Percentiles rank a stretch among this genome's conserved stretches.
Conservation (phyloP, 1,140 invertebrate species). For the Lucilia cuprina region DNA sequence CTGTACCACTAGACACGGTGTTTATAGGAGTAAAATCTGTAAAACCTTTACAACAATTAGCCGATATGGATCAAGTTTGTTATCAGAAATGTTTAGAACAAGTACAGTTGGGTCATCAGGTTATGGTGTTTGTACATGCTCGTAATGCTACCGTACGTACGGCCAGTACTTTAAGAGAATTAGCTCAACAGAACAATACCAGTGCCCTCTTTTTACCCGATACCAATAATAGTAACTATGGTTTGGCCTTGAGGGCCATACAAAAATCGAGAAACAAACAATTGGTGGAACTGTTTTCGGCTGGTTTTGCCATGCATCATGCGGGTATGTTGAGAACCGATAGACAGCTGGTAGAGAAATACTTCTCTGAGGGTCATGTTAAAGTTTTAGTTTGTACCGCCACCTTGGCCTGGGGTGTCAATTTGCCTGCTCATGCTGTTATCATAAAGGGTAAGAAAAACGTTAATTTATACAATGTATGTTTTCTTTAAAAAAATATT, state of each 20-base stretch:
- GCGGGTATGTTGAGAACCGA: constrained; percentile 74
- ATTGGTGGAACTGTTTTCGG: constrained; percentile 81
- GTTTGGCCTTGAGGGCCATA: constrained; percentile 71
- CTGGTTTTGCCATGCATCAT: constrained; percentile 95
- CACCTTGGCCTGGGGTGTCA: constrained; percentile 99
- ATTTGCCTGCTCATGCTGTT: constrained; percentile 97
- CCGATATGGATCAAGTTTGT: constrained; percentile 91
- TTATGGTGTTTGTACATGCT: constrained; percentile 99
- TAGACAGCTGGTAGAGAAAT: constrained; percentile 84
- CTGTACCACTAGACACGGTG: constrained; percentile 91
- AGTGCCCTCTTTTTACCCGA: constrained; percentile 74
- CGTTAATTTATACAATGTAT: background rate
- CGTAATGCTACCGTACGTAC: constrained; percentile 93
- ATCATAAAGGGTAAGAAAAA: constrained; percentile 77
- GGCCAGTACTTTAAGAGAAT: constrained; percentile 79
- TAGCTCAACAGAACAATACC: constrained; percentile 77
- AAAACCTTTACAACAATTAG: constrained; percentile 78
- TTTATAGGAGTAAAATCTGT: constrained; percentile 90
- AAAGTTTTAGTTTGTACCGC: constrained; percentile 97
- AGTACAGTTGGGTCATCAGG: constrained; percentile 90
- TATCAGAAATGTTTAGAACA: constrained; percentile 92
- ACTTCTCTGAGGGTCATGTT: constrained; percentile 87
- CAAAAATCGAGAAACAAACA: constrained; percentile 77
- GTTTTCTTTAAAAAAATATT: background rate
- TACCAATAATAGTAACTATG: constrained; percentile 67